A percentile compares a stretch with the other conserved stretches of the same genome.
These are phyloP conservation scores for Decapterus maruadsi DNA, from an alignment of 2,797 vertebrate genomes.

Conservation along the genomic window DNA sequence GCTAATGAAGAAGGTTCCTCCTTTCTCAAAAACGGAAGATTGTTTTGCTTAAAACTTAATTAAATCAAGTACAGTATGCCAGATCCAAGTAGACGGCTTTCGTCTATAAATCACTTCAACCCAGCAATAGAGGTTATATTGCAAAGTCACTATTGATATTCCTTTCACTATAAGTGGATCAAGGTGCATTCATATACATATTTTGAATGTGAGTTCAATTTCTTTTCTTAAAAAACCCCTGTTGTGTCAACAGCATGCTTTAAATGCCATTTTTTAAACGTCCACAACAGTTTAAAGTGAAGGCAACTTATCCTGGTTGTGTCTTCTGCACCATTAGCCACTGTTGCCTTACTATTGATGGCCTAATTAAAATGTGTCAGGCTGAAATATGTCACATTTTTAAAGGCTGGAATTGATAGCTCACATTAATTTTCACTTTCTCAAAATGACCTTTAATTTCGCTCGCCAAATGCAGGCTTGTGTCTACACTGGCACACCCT, in stretches of 20 bases:
- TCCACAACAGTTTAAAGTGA: slow-evolving; percentile 62
- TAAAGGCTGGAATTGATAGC: slow-evolving; percentile 82
- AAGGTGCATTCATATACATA: slow-evolving; percentile 4
- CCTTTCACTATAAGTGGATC: background rate
- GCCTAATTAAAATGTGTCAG: slow-evolving; percentile 86
- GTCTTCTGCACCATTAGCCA: slow-evolving; percentile 82
- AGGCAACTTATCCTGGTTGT: slow-evolving; percentile 68
- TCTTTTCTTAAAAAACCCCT: background rate
- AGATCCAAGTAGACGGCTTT: slow-evolving; percentile 28
- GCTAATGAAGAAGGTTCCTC: slow-evolving; percentile 69
- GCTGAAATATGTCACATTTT: slow-evolving; percentile 81
- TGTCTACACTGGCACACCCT: slow-evolving; percentile 56
- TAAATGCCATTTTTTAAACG: slow-evolving; percentile 40
- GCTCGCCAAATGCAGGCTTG: slow-evolving; percentile 62
- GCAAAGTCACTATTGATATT: slow-evolving; percentile 24
- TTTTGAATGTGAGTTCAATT: slow-evolving; percentile 18
- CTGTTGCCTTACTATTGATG: slow-evolving; percentile 82
- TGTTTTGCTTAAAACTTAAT: slow-evolving; percentile 56
- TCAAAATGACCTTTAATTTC: slow-evolving; percentile 83
- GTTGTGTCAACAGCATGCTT: slow-evolving; percentile 23
- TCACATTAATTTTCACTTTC: slow-evolving; percentile 84
- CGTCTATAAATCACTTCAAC: slow-evolving; percentile 31
- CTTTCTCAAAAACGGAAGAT: slow-evolving; percentile 35
- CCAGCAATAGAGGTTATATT: slow-evolving; percentile 9
- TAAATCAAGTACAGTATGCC: slow-evolving; percentile 51